Evolutionary conservation across 92 coral and sea anemone species (phyloP).

Genomic region (Paramuricea clavata): DNA sequence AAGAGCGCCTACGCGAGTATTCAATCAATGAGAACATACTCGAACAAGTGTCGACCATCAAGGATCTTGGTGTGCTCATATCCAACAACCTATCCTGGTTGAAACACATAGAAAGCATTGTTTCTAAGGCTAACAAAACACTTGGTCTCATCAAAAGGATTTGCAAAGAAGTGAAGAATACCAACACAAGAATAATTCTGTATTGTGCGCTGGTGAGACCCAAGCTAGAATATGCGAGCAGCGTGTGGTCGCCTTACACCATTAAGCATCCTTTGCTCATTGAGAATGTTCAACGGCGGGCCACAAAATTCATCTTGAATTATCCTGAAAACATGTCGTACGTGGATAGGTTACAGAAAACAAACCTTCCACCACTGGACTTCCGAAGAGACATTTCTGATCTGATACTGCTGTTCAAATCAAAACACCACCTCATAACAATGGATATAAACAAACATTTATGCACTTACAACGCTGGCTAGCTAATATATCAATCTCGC

Average conservation of each 20-base stretch:
- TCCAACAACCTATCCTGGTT: not conserved
- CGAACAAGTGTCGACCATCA: not conserved
- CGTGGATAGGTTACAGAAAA: not conserved
- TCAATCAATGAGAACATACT: conserved; percentile 8
- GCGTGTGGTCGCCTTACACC: conserved; percentile 14
- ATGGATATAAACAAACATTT: not conserved
- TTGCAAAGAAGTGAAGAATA: not conserved
- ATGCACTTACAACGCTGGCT: not conserved
- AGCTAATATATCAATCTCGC: not conserved
- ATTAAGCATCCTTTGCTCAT: not conserved
- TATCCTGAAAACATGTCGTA: not conserved
- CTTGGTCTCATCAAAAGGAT: conserved; percentile 36
- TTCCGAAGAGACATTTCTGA: conserved; percentile 45
- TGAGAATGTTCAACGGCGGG: not conserved
- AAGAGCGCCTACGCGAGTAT: not conserved
- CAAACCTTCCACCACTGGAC: conserved; percentile 21
- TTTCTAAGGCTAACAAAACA: conserved; percentile 23
- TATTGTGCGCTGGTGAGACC: conserved; percentile 35
- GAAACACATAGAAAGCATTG: not conserved
- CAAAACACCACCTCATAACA: conserved; percentile 10
- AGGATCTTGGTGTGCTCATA: not conserved
- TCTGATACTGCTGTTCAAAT: conserved; percentile 34
- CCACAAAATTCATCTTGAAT: not conserved
- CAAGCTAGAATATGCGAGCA: not conserved
- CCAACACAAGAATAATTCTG: conserved; percentile 1